These are phyloP conservation scores for Thelaira solivaga DNA, from an alignment of 2,888 invertebrate genomes.

Conservation along the genomic window DNA sequence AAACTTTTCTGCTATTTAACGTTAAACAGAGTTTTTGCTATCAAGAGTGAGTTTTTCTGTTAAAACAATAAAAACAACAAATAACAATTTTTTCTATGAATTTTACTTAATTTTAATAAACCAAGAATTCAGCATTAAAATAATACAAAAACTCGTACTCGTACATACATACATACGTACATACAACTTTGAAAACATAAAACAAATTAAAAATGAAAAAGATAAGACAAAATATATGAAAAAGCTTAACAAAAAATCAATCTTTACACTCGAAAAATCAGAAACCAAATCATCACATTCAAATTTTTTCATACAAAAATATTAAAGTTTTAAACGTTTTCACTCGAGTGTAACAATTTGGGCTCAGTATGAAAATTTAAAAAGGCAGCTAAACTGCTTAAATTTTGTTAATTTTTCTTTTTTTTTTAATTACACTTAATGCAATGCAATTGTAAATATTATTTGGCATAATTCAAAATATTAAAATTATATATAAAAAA, in stretches of 20 bases:
- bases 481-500: constrained; percentile 4
- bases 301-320: too few species aligned
- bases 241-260: constrained; percentile 13
- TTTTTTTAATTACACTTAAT: constrained; percentile 1
- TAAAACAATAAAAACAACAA: constrained; percentile 3
- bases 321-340: too few species aligned
- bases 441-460: constrained; percentile 51
- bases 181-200: not conserved
- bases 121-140: not conserved
- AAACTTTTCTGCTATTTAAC: too few species aligned
- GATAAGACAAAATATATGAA: not conserved
- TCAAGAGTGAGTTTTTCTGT: too few species aligned
- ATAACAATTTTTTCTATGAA: constrained; percentile 18
- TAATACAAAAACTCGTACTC: not conserved
- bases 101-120: constrained; percentile 24
- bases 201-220: not conserved
- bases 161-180: not conserved
- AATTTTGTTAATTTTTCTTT: constrained; percentile 9
- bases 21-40: too few species aligned
- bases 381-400: constrained; percentile 42
- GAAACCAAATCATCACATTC: too few species aligned
- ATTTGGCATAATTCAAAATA: constrained; percentile 21
- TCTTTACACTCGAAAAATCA: not conserved
- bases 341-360: too few species aligned
- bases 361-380: too few species aligned